These are phyloP conservation scores for Epirrita christyi DNA, from an alignment of 2,888 invertebrate genomes.

Conservation along the genomic window DNA sequence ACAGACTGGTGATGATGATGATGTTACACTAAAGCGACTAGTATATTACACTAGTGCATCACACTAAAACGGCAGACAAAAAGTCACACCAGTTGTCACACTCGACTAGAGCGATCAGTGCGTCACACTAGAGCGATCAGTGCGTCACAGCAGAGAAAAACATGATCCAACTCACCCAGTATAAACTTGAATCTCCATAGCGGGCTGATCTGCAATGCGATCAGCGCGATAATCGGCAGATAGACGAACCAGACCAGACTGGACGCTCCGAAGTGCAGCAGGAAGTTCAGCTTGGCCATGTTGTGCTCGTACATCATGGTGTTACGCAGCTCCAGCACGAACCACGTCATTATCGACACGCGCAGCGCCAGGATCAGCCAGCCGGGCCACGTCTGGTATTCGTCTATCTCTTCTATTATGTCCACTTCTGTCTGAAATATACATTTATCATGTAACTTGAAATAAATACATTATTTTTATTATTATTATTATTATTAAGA, in stretches of 20 bases:
- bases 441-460: too few species aligned
- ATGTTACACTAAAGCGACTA: too few species aligned
- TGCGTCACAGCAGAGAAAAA: too few species aligned
- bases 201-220: constrained; percentile 96
- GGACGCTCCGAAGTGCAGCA: constrained; percentile 98
- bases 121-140: too few species aligned
- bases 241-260: constrained; percentile 99
- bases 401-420: constrained; percentile 97
- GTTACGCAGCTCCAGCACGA: constrained; percentile 88
- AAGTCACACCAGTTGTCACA: too few species aligned
- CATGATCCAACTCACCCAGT: constrained; percentile 94
- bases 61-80: too few species aligned
- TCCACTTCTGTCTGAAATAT: constrained; percentile 94
- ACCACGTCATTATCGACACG: constrained; percentile 95
- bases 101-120: too few species aligned
- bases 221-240: constrained; percentile 96
- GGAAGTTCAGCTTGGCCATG: constrained; percentile 92
- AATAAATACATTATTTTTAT: too few species aligned
- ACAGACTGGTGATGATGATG: too few species aligned
- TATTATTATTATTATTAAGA: too few species aligned
- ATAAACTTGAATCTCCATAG: constrained; percentile 98
- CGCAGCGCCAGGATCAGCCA: constrained; percentile 96
- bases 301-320: constrained; percentile 84
- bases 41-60: too few species aligned
- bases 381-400: constrained; percentile 99